These are phyloP conservation scores for Aspidoscelis tigris DNA, from an alignment of 2,113 vertebrate species.

Conservation along the genomic window DNA sequence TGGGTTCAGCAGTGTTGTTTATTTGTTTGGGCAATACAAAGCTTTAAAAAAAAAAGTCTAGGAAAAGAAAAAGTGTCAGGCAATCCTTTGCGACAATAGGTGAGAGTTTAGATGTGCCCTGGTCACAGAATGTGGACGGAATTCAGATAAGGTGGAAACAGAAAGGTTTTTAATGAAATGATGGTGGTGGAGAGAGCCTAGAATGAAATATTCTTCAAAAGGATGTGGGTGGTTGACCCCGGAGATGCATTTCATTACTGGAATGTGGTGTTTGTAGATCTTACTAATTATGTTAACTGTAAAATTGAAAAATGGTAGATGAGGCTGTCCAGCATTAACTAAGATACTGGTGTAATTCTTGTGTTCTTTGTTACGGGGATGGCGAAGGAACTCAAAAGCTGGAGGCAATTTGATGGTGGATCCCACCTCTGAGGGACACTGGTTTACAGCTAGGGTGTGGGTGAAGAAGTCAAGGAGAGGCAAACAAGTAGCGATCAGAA, in stretches of 20 bases:
- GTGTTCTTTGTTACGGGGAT: not conserved
- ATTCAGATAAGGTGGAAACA: not conserved
- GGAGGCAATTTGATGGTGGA: not conserved
- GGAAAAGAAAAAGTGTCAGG: not conserved
- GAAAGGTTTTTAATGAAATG: not conserved
- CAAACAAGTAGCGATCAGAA: too few relatives aligned
- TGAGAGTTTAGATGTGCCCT: not conserved
- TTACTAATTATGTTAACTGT: not conserved
- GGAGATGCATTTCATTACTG: too few relatives aligned
- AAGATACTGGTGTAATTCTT: not conserved
- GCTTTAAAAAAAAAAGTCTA: too few relatives aligned
- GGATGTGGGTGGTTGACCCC: not conserved
- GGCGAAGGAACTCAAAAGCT: not conserved
- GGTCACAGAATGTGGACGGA: not conserved
- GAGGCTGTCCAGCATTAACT: not conserved
- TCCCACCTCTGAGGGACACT: not conserved
- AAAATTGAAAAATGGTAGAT: not conserved
- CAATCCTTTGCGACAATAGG: too few relatives aligned
- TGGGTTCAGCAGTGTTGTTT: too few relatives aligned
- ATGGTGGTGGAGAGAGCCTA: not conserved
- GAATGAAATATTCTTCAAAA: not conserved
- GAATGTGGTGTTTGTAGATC: not conserved
- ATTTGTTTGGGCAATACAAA: too few relatives aligned
- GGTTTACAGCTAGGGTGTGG: too few relatives aligned
- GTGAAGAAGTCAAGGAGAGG: too few relatives aligned